phyloP scores from a whole-genome alignment of 2,797 vertebrate species.

The Paratrypauchen microcephalus region DNA sequence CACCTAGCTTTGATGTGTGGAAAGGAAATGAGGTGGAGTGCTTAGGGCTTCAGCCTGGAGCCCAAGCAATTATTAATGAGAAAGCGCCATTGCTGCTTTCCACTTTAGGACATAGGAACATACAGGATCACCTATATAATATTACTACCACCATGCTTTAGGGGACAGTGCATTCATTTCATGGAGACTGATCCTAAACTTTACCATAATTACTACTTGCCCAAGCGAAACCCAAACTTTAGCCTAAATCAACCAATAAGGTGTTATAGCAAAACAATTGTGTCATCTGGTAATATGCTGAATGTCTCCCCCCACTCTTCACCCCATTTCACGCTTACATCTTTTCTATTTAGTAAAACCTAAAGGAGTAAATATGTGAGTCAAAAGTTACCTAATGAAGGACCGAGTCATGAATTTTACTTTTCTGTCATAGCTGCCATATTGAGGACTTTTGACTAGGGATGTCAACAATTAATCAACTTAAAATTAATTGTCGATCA shows the following conservation, averaged over 20 bases:
- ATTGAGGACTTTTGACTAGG: not conserved
- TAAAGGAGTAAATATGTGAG: too few relatives aligned
- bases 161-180: too few relatives aligned
- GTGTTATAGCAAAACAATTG: too few relatives aligned
- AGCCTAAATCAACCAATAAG: too few relatives aligned
- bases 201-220: too few relatives aligned
- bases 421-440: not conserved
- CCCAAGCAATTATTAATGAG: constrained; percentile 76
- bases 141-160: not conserved
- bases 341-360: not conserved
- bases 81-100: constrained; percentile 59
- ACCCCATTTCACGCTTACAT: too few relatives aligned
- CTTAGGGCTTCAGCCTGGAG: constrained; percentile 65
- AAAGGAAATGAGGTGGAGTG: constrained; percentile 69
- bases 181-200: too few relatives aligned
- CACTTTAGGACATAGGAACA: constrained; percentile 65
- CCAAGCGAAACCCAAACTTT: too few relatives aligned
- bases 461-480: too few relatives aligned
- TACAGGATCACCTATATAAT: constrained; percentile 28
- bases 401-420: not conserved
- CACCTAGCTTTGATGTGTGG: constrained; percentile 56
- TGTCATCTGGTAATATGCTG: not conserved
- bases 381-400: too few relatives aligned
- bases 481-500: too few relatives aligned
- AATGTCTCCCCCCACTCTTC: not conserved